phyloP scores from a whole-genome alignment of 1,140 invertebrate genomes.

The Ceratosolen solmsi region DNA sequence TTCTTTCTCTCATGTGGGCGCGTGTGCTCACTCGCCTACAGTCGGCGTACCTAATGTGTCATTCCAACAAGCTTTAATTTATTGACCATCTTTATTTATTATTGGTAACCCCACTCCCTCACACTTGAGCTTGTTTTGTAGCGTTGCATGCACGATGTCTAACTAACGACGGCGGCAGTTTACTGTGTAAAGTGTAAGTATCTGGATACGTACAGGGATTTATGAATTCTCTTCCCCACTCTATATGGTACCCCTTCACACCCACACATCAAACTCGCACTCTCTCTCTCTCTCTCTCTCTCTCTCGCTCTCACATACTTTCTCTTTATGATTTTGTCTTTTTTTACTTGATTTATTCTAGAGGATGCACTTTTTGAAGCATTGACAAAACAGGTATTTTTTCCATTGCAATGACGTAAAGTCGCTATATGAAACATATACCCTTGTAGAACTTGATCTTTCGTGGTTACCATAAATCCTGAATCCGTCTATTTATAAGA shows the following conservation, averaged over 20 bases:
- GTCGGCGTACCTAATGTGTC: too few relatives aligned
- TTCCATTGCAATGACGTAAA: conserved; percentile 72
- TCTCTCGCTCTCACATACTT: conserved; percentile 27
- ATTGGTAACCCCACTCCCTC: not conserved
- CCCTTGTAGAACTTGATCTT: conserved; percentile 75
- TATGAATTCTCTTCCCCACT: not conserved
- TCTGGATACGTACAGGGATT: not conserved
- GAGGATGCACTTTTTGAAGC: conserved; percentile 46
- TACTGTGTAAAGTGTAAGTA: conserved; percentile 3
- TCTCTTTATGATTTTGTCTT: conserved; percentile 29
- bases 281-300: conserved; percentile 38
- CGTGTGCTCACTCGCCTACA: not conserved
- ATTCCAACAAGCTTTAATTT: too few relatives aligned
- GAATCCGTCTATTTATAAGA: conserved; percentile 73
- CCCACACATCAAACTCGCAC: too few relatives aligned
- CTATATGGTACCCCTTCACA: too few relatives aligned
- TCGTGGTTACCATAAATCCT: conserved; percentile 75
- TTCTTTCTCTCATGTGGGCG: not conserved
- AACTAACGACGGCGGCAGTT: conserved; percentile 6
- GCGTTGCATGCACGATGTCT: not conserved
- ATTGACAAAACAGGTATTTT: conserved; percentile 66
- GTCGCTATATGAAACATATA: conserved; percentile 73
- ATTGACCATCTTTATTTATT: too few relatives aligned
- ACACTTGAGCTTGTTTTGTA: conserved; percentile 27
- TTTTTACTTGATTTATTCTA: conserved; percentile 38